Base-by-base conservation (phyloP, 2,797 vertebrate genomes). In the Sebastes paucispinis region DNA sequence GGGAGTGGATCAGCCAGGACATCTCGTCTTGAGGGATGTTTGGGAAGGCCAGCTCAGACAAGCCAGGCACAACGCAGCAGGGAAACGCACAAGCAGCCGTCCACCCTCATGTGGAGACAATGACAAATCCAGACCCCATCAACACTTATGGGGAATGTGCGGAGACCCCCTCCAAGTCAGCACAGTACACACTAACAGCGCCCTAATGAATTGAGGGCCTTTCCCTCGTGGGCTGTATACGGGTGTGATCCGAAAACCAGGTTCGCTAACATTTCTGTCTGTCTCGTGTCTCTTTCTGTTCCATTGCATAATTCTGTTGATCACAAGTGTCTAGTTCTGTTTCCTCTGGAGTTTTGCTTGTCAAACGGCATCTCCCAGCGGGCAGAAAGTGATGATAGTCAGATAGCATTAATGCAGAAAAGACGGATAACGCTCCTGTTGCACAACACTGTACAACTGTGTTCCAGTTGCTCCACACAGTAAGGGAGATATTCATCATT, bases 121-220 rank as follows among this genome's bases (percentile, higher is more conserved):
- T 81, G 78, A 84, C 77, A 88, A 85, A 90, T 88, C 80, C 90
- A 94, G 90, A 91, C 64, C 50, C 31, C 72, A 62, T 87, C 72
- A 81, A 81, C 88, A 90, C 85, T 87, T 85, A 29, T 9, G 9
- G 77, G 63, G 71, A 82, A 80, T 73, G 80, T 79, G 68, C 71
- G 10, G 55, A 75, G 78, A 86, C 71, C 79, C 80, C 54, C 68
- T 85, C 68, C 65, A 75, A 83, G 79, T 78, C 78, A 64, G 77
- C 66, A 62, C 72, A 75, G 85, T 71, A 73, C 36, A 82, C 74
- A 85, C 73, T 65, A 75, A 87, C 50, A 76, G 66, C 29, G 50
- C 80, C 77, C 88, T 84, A 79, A 91, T 88, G 88, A 86, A 81
- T 83, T 77, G 29, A 73, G 5, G 68, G 75, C 29, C 52, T 69